Base-by-base conservation (phyloP, 23 tunicate genomes). In the Ascidia mentula region DNA sequence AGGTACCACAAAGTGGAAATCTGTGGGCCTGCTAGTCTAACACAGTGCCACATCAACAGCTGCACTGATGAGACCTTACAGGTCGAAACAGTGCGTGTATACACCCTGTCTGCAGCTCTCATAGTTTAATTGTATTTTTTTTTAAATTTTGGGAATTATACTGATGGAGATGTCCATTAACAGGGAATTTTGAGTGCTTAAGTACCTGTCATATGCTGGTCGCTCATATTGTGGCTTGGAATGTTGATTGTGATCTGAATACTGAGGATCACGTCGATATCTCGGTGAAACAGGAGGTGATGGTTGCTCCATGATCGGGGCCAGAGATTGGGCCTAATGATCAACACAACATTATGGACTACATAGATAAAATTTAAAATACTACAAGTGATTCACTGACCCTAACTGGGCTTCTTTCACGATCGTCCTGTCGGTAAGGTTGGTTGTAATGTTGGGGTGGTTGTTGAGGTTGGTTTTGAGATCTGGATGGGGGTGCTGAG, bases 221-320 rank as follows among this genome's bases (percentile, higher is more conserved):
- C 53, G 12, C 15, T 42, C 65, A 53, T 53, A 53, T 9, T 53
- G 65, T 5, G 65, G 65, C 2, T 26, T 28, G 1, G 65, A 9
- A 3, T 26, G 65, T 6, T 26, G 65, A 3, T 53, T 26, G 1
- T 28, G 65, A 9, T 53, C 65, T 5, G 7, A 28, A 9, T 53
- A 53, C 13, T 53, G 65, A 20, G 28, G 22, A 3, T 28, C 65
- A 6, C 65, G 28, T 28, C 24, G 65, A 28, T 53, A 65, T 45
- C 73, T 60, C 3, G 83, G 83, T 79, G 83, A 79, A 32, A 35
- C 32, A 18, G 83, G 75, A 0, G 83, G 83, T 34, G 83, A 33
- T 18, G 83, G 83, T 60, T 79, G 83, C 36, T 79, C 83, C 74
- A 79, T 45, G 33, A 79, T 79, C 31, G 83, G 73, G 59, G 83